A percentile compares a stretch with the other conserved stretches of the same genome.
These are phyloP conservation scores for Garra rufa DNA, from an alignment of 2,113 vertebrate species.

Conservation along the genomic window DNA sequence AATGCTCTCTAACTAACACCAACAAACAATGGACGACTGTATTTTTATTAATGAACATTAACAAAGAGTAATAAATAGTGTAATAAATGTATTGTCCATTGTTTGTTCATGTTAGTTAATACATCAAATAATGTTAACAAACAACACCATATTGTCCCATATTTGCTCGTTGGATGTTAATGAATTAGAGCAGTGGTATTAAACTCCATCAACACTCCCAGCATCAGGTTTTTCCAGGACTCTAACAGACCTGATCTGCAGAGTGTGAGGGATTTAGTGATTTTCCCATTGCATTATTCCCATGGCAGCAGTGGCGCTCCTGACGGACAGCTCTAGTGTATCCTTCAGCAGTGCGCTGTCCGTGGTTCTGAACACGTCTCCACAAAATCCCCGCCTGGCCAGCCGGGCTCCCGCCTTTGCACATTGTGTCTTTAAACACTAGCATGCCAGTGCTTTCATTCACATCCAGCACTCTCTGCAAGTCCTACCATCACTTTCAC, in stretches of 20 bases:
- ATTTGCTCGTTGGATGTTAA: background rate
- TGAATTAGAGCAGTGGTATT: background rate
- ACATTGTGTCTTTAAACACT: background rate
- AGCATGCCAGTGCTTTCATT: slow-evolving; percentile 9
- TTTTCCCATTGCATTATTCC: background rate
- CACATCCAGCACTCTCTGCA: background rate
- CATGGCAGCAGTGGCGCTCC: slow-evolving; percentile 5
- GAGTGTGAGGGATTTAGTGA: background rate
- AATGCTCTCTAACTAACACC: too few relatives aligned
- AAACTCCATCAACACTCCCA: background rate
- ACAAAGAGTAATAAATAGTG: too few relatives aligned
- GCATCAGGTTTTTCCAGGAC: background rate
- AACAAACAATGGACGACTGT: too few relatives aligned
- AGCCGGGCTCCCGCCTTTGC: slow-evolving; percentile 17
- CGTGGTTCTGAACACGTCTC: slow-evolving; percentile 80
- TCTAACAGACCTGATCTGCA: background rate
- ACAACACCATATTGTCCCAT: too few relatives aligned
- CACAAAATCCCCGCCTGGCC: slow-evolving; percentile 53
- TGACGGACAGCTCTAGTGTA: slow-evolving; percentile 58
- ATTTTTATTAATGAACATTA: too few relatives aligned
- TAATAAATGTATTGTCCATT: too few relatives aligned
- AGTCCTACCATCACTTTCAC: background rate
- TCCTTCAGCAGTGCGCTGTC: slow-evolving; percentile 74
- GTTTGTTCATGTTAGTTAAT: too few relatives aligned
- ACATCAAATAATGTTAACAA: too few relatives aligned